These are phyloP conservation scores for Chymomyza caudatula DNA, from an alignment of 2,888 invertebrate species.

Conservation along the genomic window DNA sequence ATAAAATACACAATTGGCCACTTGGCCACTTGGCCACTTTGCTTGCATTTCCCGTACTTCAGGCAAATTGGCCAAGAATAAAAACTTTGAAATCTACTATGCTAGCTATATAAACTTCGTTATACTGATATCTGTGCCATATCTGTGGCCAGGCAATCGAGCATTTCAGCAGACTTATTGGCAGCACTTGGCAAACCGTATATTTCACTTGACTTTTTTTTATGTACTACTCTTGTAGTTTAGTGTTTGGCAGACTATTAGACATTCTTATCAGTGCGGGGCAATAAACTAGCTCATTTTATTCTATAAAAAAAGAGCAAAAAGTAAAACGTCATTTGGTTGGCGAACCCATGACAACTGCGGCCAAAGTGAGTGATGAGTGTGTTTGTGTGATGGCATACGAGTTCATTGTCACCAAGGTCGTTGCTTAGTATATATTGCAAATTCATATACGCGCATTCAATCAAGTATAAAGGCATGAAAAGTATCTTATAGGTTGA, in stretches of 20 bases:
- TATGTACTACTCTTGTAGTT: neutral
- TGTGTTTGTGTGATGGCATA: constrained; percentile 11
- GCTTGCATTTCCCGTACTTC: neutral
- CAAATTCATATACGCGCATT: neutral
- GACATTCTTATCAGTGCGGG: constrained; percentile 49
- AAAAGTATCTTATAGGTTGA: constrained; percentile 33
- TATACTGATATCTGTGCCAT: constrained; percentile 8
- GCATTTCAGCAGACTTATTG: constrained; percentile 45
- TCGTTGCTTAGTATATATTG: constrained; percentile 19
- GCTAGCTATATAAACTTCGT: constrained; percentile 5
- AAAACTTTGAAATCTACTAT: neutral
- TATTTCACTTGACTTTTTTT: neutral
- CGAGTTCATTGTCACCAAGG: constrained; percentile 62
- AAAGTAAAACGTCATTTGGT: neutral
- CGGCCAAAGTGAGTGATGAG: neutral
- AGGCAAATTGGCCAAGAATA: neutral
- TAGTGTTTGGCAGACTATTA: constrained; percentile 29
- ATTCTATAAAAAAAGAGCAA: neutral
- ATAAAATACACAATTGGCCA: neutral
- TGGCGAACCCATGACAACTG: neutral
- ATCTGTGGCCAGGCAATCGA: neutral
- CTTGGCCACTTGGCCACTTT: no score
- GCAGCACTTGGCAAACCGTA: constrained; percentile 42
- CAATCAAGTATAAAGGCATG: constrained; percentile 23
- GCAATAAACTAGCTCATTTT: constrained; percentile 47